Base-by-base conservation (phyloP, 2,888 invertebrate species). In the Steromphala cineraria region DNA sequence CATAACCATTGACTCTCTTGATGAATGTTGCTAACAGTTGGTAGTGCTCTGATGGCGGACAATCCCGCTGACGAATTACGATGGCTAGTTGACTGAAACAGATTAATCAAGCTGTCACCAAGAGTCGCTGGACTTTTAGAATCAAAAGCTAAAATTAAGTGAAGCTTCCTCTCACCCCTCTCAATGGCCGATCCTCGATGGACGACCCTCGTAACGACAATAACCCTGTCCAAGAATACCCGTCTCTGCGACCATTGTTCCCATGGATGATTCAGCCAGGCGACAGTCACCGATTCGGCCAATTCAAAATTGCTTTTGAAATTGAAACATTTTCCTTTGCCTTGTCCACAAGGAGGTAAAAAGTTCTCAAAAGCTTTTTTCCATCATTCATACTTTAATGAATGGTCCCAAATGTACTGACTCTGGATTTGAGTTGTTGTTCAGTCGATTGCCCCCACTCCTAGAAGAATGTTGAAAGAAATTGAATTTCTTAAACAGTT, bases 141-240 rank as follows among this genome's bases (percentile, higher is more conserved):
- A 71, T 71, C 71, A 71, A 71, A 71, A 71, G 71, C 71, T 40
- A 71, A 40, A 71, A 71, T 71, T 71, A 71, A 71, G 71, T 71
- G 71, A 31, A 71, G 36, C 71, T 71, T 71, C 71, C 71, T 71
- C 40, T 36, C 8, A 13, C 17, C 19, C 40, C 71, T 40, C 15
- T 71, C 71, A n/a, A n/a, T 71, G 40, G 10, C 19, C 24, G 40
- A n/a, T 71, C n/a, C 36, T 15, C 71, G 13, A 24, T 62, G 31
- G 15, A 10, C 19, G 71, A 31, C 31, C 36, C 71, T 40, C n/a
- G 36, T 28, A 71, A 71, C 71, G 40, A 36, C 71, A 36, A 40
- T 71, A 71, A 71, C 19, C 8, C 71, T 17, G 36, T 28, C n/a
- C 13, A 19, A n/a, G n/a, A 36, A n/a, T 36, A 36, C 46, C 46